Evolutionary conservation across 2,888 invertebrate genomes (phyloP), one percentile per base, ranked within the genome.

Genomic region (Rhingia campestris): DNA sequence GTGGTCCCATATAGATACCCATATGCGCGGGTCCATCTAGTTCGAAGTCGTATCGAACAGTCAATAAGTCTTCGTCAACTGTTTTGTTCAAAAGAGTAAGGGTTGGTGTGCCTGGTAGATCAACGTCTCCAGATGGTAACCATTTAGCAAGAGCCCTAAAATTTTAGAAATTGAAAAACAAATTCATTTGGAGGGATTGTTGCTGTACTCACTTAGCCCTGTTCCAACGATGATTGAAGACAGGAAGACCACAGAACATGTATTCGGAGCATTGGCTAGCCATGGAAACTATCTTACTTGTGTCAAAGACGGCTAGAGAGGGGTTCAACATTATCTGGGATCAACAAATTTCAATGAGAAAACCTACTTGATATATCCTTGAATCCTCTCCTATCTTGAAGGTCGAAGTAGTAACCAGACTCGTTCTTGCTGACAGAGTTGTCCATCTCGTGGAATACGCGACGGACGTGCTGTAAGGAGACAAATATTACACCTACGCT

Each of bases 361-460:
- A 6, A 69, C 73, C 56, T 76, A 87, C 87, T 43, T 70, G 88
- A 81, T 3, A 88, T 76, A 0, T 89, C 88, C 64, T 86, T 56
- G 9, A 87, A 76, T 0, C 87, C 76, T 0, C 88, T 88, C n/a
- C 90, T 87, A 56, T 93, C 93, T 86, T 92, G 90, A 10, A 92
- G 92, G 54, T 92, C 87, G 61, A 92, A 89, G 89, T 92, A 92
- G 67, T 92, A 90, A 5, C 92, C 92, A 12, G 92, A 91, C 82
- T 93, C 92, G 75, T 89, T 88, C 9, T 89, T 88, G 35, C 88
- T 89, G 0, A 91, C 87, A 1, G 88, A 86, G 4, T 89, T 87
- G 67, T 89, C 87, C 22, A 87, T 88, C 63, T 92, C 90, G 74
- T 92, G 91, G 85, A 92, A 92, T 6, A 89, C 90, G 54, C 93